These are phyloP conservation scores for Petrocephalus sullivani DNA, from an alignment of 2,797 vertebrate species.

Conservation along the genomic window DNA sequence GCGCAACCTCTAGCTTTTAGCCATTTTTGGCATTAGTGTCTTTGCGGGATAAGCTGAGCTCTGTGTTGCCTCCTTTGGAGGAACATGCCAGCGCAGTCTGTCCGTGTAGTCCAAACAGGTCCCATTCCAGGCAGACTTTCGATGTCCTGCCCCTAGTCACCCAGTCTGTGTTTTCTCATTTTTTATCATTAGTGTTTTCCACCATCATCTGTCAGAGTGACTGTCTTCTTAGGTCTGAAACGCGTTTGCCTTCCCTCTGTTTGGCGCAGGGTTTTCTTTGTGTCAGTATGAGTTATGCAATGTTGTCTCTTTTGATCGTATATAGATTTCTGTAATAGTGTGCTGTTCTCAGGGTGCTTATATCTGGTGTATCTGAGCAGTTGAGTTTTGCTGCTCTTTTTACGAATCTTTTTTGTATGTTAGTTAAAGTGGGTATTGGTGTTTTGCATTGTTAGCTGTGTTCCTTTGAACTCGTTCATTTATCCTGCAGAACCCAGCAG, in stretches of 20 bases:
- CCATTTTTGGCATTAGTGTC: neutral
- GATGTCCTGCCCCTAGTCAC: neutral
- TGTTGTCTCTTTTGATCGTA: neutral
- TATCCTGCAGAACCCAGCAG: neutral
- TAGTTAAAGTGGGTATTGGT: neutral
- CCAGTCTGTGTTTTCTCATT: neutral
- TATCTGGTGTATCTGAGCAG: neutral
- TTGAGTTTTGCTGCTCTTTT: neutral
- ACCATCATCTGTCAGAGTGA: neutral
- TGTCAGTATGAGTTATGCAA: neutral
- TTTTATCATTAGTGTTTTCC: neutral
- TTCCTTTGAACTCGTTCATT: neutral
- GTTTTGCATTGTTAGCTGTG: neutral
- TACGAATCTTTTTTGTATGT: neutral
- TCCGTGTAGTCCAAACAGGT: neutral
- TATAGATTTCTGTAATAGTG: neutral
- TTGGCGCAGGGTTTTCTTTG: neutral
- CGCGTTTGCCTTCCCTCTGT: neutral
- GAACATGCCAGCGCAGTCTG: neutral
- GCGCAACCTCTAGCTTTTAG: neutral
- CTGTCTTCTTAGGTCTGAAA: neutral
- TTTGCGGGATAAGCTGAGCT: neutral
- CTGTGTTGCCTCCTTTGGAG: neutral
- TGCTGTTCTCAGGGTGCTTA: neutral
- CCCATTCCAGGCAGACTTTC: neutral